Evolutionary conservation across 2,113 vertebrate genomes (phyloP).

Genomic region (Mobula hypostoma): DNA sequence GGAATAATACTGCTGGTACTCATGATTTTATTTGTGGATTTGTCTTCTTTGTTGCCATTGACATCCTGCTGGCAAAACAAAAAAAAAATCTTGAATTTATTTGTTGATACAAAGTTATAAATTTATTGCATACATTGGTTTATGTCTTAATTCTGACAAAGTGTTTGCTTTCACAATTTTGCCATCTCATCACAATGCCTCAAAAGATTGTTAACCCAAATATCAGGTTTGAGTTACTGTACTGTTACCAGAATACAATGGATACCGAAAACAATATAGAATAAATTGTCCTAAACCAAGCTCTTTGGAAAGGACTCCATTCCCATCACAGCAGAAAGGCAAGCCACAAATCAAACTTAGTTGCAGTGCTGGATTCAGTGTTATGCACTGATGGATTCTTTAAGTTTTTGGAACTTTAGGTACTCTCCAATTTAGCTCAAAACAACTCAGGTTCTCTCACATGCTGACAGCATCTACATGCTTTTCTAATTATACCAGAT

Average conservation of each 20-base stretch:
- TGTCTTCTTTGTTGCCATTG: background rate
- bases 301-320: background rate
- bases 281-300: background rate
- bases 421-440: background rate
- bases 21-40: background rate
- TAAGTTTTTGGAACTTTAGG: background rate
- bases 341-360: background rate
- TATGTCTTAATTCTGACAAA: background rate
- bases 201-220: background rate
- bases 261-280: background rate
- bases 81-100: background rate
- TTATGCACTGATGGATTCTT: background rate
- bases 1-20: background rate
- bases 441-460: background rate
- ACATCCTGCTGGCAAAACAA: background rate
- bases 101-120: background rate
- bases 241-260: background rate
- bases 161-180: background rate
- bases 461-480: too few species aligned
- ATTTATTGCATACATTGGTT: background rate
- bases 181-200: background rate
- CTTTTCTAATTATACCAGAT: too few species aligned
- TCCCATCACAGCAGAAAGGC: background rate
- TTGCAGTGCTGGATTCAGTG: background rate
- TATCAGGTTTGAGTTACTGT: background rate